Base-by-base conservation (phyloP, 2,113 vertebrate species). In the Atractosteus spatula region DNA sequence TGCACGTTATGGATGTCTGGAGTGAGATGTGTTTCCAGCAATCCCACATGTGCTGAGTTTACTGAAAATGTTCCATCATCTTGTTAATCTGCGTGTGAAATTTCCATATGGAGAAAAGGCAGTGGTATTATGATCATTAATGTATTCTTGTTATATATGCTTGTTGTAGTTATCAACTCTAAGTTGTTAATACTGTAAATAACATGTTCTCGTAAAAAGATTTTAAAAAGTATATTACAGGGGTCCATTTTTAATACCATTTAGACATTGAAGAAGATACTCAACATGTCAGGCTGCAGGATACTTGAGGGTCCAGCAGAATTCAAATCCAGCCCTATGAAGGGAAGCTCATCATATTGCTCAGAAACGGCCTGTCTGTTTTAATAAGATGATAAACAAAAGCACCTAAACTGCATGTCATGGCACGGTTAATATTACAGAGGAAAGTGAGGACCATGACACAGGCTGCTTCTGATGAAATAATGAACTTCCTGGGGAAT, bases 341-440 rank as follows among this genome's bases (percentile, higher is more conserved):
- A 51, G 5, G 5, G 5, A 51, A 51, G 5, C 10, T 88, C 87
- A 86, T 87, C 82, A 72, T 72, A 81, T 85, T 88, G 86, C 89
- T 86, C 81, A 76, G 75, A 83, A 77, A 80, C 82, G 85, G 76
- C 78, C 75, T 76, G 77, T 66, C 71, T 70, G 72, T 79, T 81
- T 84, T 89, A 86, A 92, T 88, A 85, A 88, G 82, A 89, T 84
- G 86, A 5, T 11, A 64, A 11, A 64, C 84, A 83, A 79, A 84
- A 83, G 76, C 66, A 82, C 47, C 51, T 75, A 75, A 81, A 80
- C 66, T 77, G 80, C 79, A 82, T 80, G 65, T 76, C 77, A 71
- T 74, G 74, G 75, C 16, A 61, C 75, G 62, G 66, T 72, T 84
- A 83, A 86, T 64, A 74, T 70, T 59, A 61, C 68, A 68, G 66